Base-by-base conservation (phyloP, 2,888 invertebrate species). In the Ormyrus thymus region DNA sequence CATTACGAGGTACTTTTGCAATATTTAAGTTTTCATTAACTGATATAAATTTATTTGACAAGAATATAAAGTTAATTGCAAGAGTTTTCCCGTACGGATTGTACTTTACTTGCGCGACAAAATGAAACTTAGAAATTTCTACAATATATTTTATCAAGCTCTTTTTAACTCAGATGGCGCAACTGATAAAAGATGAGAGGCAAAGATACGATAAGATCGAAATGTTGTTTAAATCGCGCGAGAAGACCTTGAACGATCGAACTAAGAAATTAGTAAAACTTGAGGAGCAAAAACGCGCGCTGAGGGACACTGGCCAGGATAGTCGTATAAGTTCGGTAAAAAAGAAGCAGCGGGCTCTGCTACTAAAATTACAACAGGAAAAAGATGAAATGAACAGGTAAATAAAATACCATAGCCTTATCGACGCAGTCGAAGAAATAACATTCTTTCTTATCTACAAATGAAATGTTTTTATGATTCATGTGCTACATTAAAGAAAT, bases 141-240 rank as follows among this genome's bases (percentile, higher is more conserved):
- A 53, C 56, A 55, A 56, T 64, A 51, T 70, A 66, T 73, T 66
- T 51, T 13, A 72, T 77, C 61, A 51, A 50, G 48, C 45, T 53
- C 79, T 76, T 76, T 80, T 78, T 72, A 61, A 68, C 72, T 7
- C 75, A 92, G 91, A 91, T 93, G 86, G 93, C 93, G 80, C 92
- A 93, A 85, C 90, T 95, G 84, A 93, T 94, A 83, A 93, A 92
- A 86, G 94, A 94, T 84, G 95, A 95, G 88, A 93, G 93, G 83
- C 90, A 92, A 13, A 91, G 94, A 85, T 92, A 93, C 2, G 93
- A 94, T 83, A 93, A 95, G 88, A 91, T 95, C 84, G 92, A 93
- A 81, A 92, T 93, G 62, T 89, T 94, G 59, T 91, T 95, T 64
- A 93, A 93, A 87, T 92, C 94, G 73, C 91, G 94, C 7, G 94